phyloP scores from a whole-genome alignment of 2,888 invertebrate genomes.

The Trichogramma evanescens region DNA sequence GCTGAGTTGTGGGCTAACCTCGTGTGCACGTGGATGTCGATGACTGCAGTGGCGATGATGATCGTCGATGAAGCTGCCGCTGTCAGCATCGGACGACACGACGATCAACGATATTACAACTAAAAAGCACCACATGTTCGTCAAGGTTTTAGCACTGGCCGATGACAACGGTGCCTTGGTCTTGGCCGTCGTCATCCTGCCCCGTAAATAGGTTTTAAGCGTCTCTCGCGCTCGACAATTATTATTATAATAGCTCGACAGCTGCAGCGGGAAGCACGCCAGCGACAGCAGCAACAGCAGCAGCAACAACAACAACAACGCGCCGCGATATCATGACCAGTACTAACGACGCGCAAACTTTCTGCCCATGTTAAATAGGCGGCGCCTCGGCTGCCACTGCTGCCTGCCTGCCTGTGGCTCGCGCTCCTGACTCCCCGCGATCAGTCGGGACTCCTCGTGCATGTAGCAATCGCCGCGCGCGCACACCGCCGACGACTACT shows the following conservation, averaged over 20 bases:
- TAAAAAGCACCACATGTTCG: neutral
- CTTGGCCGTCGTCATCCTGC: slow-evolving; percentile 34
- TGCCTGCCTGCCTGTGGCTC: neutral
- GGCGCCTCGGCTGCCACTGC: slow-evolving; percentile 17
- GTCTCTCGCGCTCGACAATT: neutral
- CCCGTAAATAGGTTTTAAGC: slow-evolving; percentile 30
- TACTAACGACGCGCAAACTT: slow-evolving; percentile 31
- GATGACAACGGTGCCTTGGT: slow-evolving; percentile 30
- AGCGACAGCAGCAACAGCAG: slow-evolving; percentile 41
- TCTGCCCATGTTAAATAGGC: slow-evolving; percentile 18
- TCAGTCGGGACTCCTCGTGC: neutral
- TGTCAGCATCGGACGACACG: neutral
- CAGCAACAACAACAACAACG: slow-evolving; percentile 16
- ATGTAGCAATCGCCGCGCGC: neutral
- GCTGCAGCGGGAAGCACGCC: slow-evolving; percentile 41
- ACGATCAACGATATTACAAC: neutral
- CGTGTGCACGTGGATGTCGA: slow-evolving; percentile 60
- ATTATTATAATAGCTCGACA: slow-evolving; percentile 18
- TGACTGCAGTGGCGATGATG: slow-evolving; percentile 53
- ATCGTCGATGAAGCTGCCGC: slow-evolving; percentile 26
- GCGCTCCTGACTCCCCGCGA: neutral
- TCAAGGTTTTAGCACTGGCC: slow-evolving; percentile 12
- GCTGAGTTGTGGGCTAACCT: slow-evolving; percentile 50
- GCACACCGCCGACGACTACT: neutral
- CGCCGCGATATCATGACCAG: slow-evolving; percentile 41